phyloP scores from a whole-genome alignment of 2,113 vertebrate species.

The Casuarius casuarius region DNA sequence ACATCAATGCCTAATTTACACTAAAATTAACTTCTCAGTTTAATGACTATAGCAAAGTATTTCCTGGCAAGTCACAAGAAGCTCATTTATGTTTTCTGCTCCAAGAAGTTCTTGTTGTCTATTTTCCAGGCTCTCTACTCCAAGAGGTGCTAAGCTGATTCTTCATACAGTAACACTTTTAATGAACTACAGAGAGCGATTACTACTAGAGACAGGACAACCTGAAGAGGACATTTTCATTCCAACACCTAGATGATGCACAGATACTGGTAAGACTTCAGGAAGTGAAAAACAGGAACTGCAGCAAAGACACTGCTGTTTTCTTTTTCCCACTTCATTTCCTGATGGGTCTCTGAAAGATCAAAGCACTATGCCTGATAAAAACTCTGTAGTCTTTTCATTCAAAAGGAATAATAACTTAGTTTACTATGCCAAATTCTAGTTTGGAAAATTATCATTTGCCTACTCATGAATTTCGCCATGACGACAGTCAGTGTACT shows the following conservation, averaged over 20 bases:
- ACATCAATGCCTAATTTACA: not conserved
- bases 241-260: not conserved
- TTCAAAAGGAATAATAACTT: not conserved
- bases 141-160: not conserved
- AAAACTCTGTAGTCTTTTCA: not conserved
- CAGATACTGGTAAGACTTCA: not conserved
- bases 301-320: not conserved
- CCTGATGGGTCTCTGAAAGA: not conserved
- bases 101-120: not conserved
- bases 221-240: not conserved
- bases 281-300: not conserved
- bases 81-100: not conserved
- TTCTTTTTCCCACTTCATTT: not conserved
- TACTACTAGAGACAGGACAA: not conserved
- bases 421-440: not conserved
- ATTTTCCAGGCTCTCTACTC: not conserved
- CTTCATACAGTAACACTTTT: not conserved
- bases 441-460: conserved; percentile 35
- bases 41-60: not conserved
- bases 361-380: not conserved
- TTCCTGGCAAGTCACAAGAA: not conserved
- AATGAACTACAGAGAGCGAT: not conserved
- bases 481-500: not conserved
- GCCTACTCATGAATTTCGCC: not conserved
- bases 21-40: not conserved